Evolutionary conservation across 2,888 invertebrate genomes (phyloP), one percentile per base, ranked within the genome.

Genomic region (Lordiphosa andalusiaca): DNA sequence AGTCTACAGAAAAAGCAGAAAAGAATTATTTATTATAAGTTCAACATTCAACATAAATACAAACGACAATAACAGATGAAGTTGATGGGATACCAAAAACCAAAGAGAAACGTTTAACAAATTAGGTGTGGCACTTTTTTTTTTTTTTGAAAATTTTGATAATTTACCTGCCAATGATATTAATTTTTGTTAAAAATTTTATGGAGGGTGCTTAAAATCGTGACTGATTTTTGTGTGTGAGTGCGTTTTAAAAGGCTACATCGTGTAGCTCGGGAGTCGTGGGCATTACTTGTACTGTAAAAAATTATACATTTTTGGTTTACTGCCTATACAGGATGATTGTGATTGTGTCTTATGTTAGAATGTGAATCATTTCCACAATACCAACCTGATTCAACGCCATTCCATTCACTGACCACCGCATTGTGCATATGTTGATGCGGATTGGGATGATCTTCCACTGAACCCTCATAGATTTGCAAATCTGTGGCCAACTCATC

Each of bases 401-500:
- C 90, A 71, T 89, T 89, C 89, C 89, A 89, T 73, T 89, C 89
- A 55, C 88, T 87, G 57, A 88, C 85, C 33, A 89, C 87, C 3
- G 86, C 73, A 62, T 89, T 88, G 55, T 88, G 89, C 12, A 73
- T 73, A 61, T 86, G 72, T 57, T 89, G 89, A 44, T 85, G 86
- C 2, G 87, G 88, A 73, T 89, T 89, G 10, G 88, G 87, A 73
- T 85, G 87, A 69, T 89, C 87, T 63, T 89, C 87, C 12, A 88
- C 87, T 12, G 86, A 85, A 13, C 88, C 88, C 62, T 89, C 88
- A 60, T 86, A 89, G n/a, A 87, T 75, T 44, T 89, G 76, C 42
- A 87, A 66, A 59, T 89, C 85, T n/a, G 87, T 91, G 19, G 92
- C 91, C 51, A 93, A 91, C 23, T 92, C 92, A 73, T 95, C 94